phyloP scores from a whole-genome alignment of 2,797 vertebrate species.

The Lepilemur septentrionalis region DNA sequence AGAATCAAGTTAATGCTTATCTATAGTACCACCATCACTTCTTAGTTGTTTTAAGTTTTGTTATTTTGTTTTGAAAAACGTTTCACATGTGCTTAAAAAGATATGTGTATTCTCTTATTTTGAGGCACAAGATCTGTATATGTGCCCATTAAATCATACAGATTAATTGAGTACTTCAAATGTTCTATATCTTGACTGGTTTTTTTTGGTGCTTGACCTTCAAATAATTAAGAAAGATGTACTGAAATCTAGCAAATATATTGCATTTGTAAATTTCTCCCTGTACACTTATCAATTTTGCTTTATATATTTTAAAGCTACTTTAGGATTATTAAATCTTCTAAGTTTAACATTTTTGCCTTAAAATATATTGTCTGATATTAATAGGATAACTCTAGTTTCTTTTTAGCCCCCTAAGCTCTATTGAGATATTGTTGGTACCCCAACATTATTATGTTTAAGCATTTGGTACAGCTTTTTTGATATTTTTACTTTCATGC shows the following conservation, averaged over 20 bases:
- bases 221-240: neutral
- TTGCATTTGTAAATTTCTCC: neutral
- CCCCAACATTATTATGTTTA: neutral
- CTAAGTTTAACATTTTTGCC: neutral
- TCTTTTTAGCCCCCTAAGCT: neutral
- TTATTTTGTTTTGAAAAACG: neutral
- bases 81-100: neutral
- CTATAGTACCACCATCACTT: neutral
- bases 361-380: neutral
- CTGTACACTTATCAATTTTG: neutral
- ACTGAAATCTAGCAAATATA: neutral
- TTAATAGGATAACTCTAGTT: neutral
- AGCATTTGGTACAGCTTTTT: neutral
- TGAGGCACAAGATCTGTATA: neutral
- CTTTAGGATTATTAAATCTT: slow-evolving; percentile 37
- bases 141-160: neutral
- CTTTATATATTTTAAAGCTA: neutral
- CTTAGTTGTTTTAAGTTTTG: neutral
- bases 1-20: slow-evolving; percentile 3
- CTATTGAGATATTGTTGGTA: neutral
- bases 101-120: neutral
- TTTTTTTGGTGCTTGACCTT: neutral
- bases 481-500: neutral
- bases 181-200: neutral
- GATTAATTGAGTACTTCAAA: neutral